Evolutionary conservation across 2,797 vertebrate species (phyloP).

Genomic region (Pogonophryne albipinna): DNA sequence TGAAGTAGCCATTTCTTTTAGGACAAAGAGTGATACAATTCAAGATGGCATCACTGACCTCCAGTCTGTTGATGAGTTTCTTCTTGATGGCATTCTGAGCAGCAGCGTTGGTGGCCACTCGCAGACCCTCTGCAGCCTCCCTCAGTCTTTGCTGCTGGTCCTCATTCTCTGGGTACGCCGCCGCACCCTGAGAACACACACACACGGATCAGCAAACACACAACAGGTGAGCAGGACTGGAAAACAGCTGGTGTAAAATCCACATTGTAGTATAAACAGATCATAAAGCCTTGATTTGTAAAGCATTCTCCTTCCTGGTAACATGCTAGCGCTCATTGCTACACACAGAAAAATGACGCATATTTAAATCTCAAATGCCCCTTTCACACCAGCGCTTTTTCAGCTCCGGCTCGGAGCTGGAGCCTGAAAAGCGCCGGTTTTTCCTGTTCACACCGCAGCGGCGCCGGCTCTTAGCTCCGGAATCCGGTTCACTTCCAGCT

Average conservation of each 20-base stretch:
- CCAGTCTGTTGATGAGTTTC: slow-evolving; percentile 95
- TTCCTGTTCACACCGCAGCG: no score
- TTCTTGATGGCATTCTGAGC: slow-evolving; percentile 99
- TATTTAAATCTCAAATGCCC: slow-evolving; percentile 29
- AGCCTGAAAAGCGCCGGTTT: no score
- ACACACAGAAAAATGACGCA: slow-evolving; percentile 21
- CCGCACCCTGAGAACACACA: slow-evolving; percentile 88
- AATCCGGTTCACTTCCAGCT: no score
- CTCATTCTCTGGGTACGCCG: slow-evolving; percentile 97
- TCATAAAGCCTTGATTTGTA: background rate
- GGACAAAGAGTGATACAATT: no score
- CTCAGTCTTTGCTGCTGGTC: slow-evolving; percentile 96
- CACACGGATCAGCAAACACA: slow-evolving; percentile 11
- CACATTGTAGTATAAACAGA: no score
- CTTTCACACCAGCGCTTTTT: no score
- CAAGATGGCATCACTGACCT: slow-evolving; percentile 74
- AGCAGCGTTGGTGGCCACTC: slow-evolving; percentile 96
- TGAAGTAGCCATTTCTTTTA: background rate
- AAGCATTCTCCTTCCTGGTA: background rate
- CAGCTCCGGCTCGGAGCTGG: no score
- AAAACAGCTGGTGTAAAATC: background rate
- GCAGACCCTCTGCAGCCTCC: slow-evolving; percentile 95
- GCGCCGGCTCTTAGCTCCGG: no score
- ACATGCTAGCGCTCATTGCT: background rate
- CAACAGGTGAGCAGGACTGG: background rate